Percentiles rank a stretch among this genome's conserved stretches.
Evolutionary conservation across 2,888 invertebrate genomes (phyloP).

Genomic region (Schrankia costaestrigalis): DNA sequence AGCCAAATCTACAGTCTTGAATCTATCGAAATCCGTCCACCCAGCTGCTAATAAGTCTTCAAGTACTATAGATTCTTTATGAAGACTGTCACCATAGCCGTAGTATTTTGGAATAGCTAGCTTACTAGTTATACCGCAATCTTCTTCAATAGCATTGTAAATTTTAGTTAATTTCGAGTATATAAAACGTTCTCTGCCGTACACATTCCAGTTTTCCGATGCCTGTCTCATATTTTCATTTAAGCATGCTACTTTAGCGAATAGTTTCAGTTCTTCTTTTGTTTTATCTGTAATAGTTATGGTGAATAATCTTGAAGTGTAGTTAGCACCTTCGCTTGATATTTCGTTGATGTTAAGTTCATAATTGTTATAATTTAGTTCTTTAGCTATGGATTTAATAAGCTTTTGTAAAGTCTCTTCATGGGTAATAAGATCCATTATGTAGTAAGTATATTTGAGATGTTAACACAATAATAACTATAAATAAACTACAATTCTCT

Average conservation of each 20-base stretch:
- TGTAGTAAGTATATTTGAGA: too few relatives aligned
- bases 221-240: too few relatives aligned
- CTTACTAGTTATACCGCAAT: too few relatives aligned
- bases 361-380: conserved; percentile 8
- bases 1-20: conserved; percentile 36
- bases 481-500: too few relatives aligned
- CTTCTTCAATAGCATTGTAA: too few relatives aligned
- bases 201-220: too few relatives aligned
- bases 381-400: conserved; percentile 8
- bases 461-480: too few relatives aligned
- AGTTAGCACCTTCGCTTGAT: conserved; percentile 18
- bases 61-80: conserved; percentile 44
- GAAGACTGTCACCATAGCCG: conserved; percentile 20
- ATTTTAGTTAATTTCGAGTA: too few relatives aligned
- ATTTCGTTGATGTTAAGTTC: conserved; percentile 9
- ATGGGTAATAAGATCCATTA: too few relatives aligned
- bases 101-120: conserved; percentile 32
- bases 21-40: conserved; percentile 36
- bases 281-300: conserved; percentile 2
- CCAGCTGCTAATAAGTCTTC: conserved; percentile 38
- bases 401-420: neutral
- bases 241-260: too few relatives aligned
- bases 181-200: too few relatives aligned
- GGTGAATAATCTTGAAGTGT: conserved; percentile 14
- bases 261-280: neutral